Evolutionary conservation across 2,888 invertebrate species (phyloP).

Genomic region (Pheosia gnoma): DNA sequence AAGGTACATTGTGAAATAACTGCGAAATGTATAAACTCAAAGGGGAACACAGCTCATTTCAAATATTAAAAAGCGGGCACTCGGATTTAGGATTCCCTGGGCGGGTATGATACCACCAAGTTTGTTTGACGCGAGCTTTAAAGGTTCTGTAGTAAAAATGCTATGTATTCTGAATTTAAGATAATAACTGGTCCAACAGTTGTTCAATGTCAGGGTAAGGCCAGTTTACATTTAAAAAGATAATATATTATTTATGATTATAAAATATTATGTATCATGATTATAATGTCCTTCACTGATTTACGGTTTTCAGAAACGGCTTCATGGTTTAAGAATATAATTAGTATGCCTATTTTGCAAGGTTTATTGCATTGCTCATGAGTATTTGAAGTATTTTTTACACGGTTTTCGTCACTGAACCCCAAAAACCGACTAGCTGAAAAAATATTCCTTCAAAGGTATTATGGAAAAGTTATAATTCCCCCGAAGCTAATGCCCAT

Average conservation of each 20-base stretch:
- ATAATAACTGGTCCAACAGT: too few relatives aligned
- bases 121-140: constrained; percentile 15
- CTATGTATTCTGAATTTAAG: too few relatives aligned
- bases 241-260: too few relatives aligned
- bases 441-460: constrained; percentile 48
- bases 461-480: constrained; percentile 73
- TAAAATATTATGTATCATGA: too few relatives aligned
- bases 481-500: constrained; percentile 76
- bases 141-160: constrained; percentile 15
- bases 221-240: too few relatives aligned
- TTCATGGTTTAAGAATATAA: too few relatives aligned
- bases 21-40: constrained; percentile 46
- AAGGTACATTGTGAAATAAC: constrained; percentile 47
- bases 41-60: constrained; percentile 58
- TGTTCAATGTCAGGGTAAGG: too few relatives aligned
- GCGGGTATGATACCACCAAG: constrained; percentile 24
- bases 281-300: too few relatives aligned
- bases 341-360: too few relatives aligned
- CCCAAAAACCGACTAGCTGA: constrained; percentile 32
- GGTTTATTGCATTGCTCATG: too few relatives aligned
- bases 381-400: constrained; percentile 1
- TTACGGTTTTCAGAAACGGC: too few relatives aligned
- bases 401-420: constrained; percentile 38
- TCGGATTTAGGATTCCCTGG: constrained; percentile 29
- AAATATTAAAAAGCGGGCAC: constrained; percentile 58